These are phyloP conservation scores for Morpho achilles DNA, from an alignment of 2,888 invertebrate genomes.

Conservation along the genomic window DNA sequence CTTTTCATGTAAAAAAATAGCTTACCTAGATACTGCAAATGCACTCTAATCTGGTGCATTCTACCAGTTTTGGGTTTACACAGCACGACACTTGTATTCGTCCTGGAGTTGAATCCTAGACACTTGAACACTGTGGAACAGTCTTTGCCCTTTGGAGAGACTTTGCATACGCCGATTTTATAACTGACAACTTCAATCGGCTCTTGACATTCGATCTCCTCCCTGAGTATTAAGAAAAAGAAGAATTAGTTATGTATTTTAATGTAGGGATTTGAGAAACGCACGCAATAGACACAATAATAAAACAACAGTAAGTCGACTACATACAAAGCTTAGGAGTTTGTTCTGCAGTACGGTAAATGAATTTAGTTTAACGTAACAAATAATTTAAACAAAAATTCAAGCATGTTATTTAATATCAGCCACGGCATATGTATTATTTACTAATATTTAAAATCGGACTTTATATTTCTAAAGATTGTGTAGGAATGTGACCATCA, in stretches of 20 bases:
- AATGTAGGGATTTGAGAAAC: too few relatives aligned
- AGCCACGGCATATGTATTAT: too few relatives aligned
- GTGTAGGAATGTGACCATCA: too few relatives aligned
- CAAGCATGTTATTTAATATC: too few relatives aligned
- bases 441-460: too few relatives aligned
- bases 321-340: too few relatives aligned
- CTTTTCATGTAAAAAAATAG: not conserved
- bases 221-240: slow-evolving; percentile 66
- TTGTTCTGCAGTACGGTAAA: too few relatives aligned
- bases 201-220: slow-evolving; percentile 90
- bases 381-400: too few relatives aligned
- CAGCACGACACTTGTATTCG: slow-evolving; percentile 94
- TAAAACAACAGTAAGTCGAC: too few relatives aligned
- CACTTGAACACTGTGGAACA: slow-evolving; percentile 95
- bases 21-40: slow-evolving; percentile 96
- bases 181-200: slow-evolving; percentile 96
- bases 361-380: too few relatives aligned
- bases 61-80: slow-evolving; percentile 97
- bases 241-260: not conserved
- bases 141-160: slow-evolving; percentile 94
- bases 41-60: slow-evolving; percentile 99
- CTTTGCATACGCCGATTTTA: slow-evolving; percentile 97
- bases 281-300: too few relatives aligned
- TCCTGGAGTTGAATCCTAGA: slow-evolving; percentile 92
- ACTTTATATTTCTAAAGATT: too few relatives aligned